A percentile compares a stretch with the other conserved stretches of the same genome.
These are phyloP conservation scores for Drosophila paulistorum DNA, from an alignment of 1,140 invertebrate species.

Conservation along the genomic window DNA sequence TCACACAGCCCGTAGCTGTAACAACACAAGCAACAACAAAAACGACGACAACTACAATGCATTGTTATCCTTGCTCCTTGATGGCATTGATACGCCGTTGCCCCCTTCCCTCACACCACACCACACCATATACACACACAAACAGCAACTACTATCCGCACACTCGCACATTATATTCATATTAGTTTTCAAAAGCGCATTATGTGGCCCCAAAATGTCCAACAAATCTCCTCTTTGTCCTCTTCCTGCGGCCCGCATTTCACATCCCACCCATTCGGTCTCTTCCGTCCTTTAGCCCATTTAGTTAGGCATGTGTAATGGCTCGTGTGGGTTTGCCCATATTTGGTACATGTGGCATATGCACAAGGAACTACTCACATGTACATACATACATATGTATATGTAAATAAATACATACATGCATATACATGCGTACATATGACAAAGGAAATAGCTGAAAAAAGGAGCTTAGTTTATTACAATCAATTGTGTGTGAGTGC, in stretches of 20 bases:
- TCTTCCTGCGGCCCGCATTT: neutral
- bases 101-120: neutral
- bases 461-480: conserved; percentile 1
- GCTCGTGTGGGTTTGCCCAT: conserved; percentile 16
- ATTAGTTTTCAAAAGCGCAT: conserved; percentile 76
- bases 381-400: neutral
- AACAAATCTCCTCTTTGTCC: neutral
- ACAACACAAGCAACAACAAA: conserved; percentile 8
- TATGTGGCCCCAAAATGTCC: conserved; percentile 34
- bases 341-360: conserved; percentile 12
- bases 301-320: conserved; percentile 21
- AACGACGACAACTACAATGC: conserved; percentile 31
- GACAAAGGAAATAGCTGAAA: conserved; percentile 5
- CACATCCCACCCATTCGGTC: neutral
- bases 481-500: neutral
- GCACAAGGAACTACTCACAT: conserved; percentile 4
- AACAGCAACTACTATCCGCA: conserved; percentile 8
- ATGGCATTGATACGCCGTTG: conserved; percentile 27
- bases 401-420: neutral
- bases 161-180: conserved; percentile 55
- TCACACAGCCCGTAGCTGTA: conserved; percentile 9
- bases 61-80: conserved; percentile 47
- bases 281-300: conserved; percentile 5
- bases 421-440: neutral
- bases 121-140: no score